Evolutionary conservation across 2,113 vertebrate genomes (phyloP).

Genomic region (Cyanoramphus novaezelandiae): DNA sequence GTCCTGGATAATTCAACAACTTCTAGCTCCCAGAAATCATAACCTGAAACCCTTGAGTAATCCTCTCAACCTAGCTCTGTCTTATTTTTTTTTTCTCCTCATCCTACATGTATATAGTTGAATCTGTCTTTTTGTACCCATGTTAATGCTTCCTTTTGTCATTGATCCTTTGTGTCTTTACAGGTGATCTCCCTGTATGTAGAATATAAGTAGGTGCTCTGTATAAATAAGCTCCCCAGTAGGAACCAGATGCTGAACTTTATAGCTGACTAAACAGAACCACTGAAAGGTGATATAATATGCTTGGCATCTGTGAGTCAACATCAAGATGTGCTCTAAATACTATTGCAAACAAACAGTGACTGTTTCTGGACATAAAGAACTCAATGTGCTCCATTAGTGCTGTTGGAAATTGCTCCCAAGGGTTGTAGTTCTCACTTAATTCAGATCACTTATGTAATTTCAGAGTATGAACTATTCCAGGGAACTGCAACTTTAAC

Average conservation of each 20-base stretch:
- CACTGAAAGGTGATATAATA: conserved; percentile 1
- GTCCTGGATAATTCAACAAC: neutral
- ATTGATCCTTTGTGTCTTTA: neutral
- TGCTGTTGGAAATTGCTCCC: conserved; percentile 2
- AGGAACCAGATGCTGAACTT: conserved; percentile 24
- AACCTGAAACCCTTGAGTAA: neutral
- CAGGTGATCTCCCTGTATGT: neutral
- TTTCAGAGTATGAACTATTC: neutral
- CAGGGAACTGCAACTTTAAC: neutral
- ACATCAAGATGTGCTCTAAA: conserved; percentile 22
- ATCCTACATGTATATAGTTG: neutral
- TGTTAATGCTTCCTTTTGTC: neutral
- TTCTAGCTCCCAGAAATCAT: neutral
- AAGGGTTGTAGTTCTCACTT: conserved; percentile 2
- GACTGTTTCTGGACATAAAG: conserved; percentile 18
- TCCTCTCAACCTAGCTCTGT: neutral
- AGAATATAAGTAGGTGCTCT: neutral
- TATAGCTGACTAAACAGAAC: conserved; percentile 24
- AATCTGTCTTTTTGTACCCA: neutral
- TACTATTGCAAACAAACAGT: neutral
- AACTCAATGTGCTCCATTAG: conserved; percentile 27
- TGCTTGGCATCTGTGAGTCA: conserved; percentile 10
- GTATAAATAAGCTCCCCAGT: neutral
- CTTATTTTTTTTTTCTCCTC: neutral
- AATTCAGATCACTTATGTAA: conserved; percentile 33